Evolutionary conservation across 2,888 invertebrate species (phyloP), one percentile per base, ranked within the genome.

Genomic region (Tenthredo amoena): DNA sequence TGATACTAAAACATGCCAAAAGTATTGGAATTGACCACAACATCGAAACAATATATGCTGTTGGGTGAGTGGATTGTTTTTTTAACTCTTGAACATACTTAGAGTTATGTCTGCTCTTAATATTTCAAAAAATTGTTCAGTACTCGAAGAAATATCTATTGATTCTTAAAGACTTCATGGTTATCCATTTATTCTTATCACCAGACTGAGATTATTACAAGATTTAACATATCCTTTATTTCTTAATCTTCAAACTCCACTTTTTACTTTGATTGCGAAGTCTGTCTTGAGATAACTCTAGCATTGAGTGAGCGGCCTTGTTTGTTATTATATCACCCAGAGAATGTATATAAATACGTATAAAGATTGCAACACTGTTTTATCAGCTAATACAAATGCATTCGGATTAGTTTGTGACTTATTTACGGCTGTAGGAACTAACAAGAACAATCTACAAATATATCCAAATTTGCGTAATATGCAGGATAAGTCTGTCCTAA

Each of bases 21-120:
- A 91, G 91, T 47, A 94, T 96, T 88, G 95, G 95, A 6, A 90
- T 95, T 37, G 89, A 93, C 2, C 91, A 93, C 74, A 94, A 94
- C 65, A 93, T 96, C 47, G 94, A 94, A 85, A 94, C 94, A 5
- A 93, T 96, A 68, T 96, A 96, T 90, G 95, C 95, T 87, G 94
- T 96, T 87, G 96, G 96, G 96, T 96, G 92, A 93, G 94, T 92
- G 50, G 31, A 76, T 37, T 21, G 10, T 72, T 81, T 18, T 9
- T 21, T 7, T 34, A 2, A 62, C 9, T 62, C 10, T 26, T 12
- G 10, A 3, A 72, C 18, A 72, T 34, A 58, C 4, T 55, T 2
- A 43, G 76, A 31, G 26, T 31, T 21, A 76, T 34, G 15, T 31
- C 40, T 34, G 77, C 15, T 74, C 21, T 3, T 43, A 18, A 43